A percentile compares a stretch with the other conserved stretches of the same genome.
These are phyloP conservation scores for Coryphaenoides rupestris DNA, from an alignment of 2,113 vertebrate species.

Conservation along the genomic window DNA sequence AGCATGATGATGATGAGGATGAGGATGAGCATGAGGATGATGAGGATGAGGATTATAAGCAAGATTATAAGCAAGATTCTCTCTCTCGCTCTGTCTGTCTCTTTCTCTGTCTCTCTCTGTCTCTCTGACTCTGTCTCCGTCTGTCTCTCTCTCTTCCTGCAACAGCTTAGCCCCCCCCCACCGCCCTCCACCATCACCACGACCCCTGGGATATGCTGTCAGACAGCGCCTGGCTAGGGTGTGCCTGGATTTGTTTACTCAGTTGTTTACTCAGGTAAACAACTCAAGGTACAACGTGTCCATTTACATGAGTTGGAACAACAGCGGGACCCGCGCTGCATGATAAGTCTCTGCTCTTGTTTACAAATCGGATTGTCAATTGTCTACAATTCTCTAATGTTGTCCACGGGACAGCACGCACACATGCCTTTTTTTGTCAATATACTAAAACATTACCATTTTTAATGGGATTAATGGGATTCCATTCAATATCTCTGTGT, in stretches of 20 bases:
- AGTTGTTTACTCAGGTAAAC: slow-evolving; percentile 42
- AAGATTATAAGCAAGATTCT: neutral
- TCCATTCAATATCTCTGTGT: too few relatives aligned
- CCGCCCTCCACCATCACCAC: neutral
- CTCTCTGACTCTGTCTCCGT: slow-evolving; percentile 9
- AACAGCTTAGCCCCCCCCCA: slow-evolving; percentile 6
- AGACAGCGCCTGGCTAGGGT: slow-evolving; percentile 36
- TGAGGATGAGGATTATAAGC: too few relatives aligned
- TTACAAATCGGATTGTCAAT: too few relatives aligned
- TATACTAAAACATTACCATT: too few relatives aligned
- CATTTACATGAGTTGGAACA: slow-evolving; percentile 26
- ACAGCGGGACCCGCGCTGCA: slow-evolving; percentile 1
- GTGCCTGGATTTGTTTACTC: slow-evolving; percentile 28
- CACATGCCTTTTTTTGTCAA: too few relatives aligned
- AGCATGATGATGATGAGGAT: too few relatives aligned
- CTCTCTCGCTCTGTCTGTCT: too few relatives aligned
- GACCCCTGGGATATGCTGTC: slow-evolving; percentile 35
- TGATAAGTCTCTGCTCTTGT: neutral
- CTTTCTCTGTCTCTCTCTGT: slow-evolving; percentile 2
- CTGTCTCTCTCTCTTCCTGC: slow-evolving; percentile 9
- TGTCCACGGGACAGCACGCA: too few relatives aligned
- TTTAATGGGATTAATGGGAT: too few relatives aligned
- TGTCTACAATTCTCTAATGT: too few relatives aligned
- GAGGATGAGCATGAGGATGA: too few relatives aligned
- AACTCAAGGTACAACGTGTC: slow-evolving; percentile 33